phyloP scores from a whole-genome alignment of 2,113 vertebrate genomes.

The Stegostoma tigrinum region DNA sequence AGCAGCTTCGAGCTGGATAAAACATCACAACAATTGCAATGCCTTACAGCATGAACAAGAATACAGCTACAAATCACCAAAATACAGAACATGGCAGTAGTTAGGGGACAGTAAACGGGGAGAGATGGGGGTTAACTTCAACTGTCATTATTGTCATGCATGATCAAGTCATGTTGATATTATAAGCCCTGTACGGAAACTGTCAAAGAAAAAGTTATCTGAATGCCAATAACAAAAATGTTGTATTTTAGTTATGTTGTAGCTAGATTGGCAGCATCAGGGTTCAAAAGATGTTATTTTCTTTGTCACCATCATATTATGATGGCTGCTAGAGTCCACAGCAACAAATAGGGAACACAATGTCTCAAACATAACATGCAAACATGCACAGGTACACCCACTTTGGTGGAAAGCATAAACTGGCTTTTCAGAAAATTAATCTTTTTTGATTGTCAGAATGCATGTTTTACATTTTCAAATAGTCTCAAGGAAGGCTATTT shows the following conservation, averaged over 20 bases:
- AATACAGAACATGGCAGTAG: constrained; percentile 7
- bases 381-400: not conserved
- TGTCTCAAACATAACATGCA: not conserved
- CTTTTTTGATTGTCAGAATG: not conserved
- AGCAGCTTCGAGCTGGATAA: not conserved
- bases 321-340: not conserved
- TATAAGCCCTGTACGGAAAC: not conserved
- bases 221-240: not conserved
- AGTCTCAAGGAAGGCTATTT: not conserved
- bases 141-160: not conserved
- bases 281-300: not conserved
- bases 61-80: not conserved
- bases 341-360: not conserved
- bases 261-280: not conserved
- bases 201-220: not conserved
- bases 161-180: not conserved
- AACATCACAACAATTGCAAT: not conserved
- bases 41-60: not conserved
- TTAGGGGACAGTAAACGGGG: not conserved
- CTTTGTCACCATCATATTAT: not conserved
- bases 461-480: not conserved
- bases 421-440: not conserved
- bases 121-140: not conserved
- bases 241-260: not conserved
- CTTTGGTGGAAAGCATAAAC: not conserved